Evolutionary conservation across 2,113 vertebrate genomes (phyloP).

Genomic region (Bos taurus): DNA sequence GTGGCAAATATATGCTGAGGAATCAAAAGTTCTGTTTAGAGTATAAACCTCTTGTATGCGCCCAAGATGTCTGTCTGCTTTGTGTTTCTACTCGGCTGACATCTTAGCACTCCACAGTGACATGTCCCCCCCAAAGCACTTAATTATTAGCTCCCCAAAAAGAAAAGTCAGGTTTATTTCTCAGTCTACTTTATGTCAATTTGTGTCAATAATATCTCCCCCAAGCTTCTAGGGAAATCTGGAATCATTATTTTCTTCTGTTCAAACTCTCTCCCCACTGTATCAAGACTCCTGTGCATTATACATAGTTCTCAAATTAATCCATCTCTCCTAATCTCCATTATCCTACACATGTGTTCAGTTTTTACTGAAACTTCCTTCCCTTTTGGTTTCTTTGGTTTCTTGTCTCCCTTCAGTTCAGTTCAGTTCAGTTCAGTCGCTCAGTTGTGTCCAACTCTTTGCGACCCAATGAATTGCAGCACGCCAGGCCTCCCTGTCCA

Average conservation of each 20-base stretch:
- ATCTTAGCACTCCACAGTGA: not conserved
- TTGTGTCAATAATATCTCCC: not conserved
- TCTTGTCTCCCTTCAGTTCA: not conserved
- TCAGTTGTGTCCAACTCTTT: too few species aligned
- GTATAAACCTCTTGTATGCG: fast-evolving
- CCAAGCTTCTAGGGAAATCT: not conserved
- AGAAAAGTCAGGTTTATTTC: not conserved
- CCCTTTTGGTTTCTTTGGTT: not conserved
- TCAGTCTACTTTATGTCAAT: not conserved
- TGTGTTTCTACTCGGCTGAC: not conserved
- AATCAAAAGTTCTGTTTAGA: not conserved
- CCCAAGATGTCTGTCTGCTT: not conserved
- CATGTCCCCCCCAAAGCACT: not conserved
- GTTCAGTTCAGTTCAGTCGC: too few species aligned
- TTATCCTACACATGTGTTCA: not conserved
- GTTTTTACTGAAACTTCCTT: not conserved
- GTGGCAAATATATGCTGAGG: not conserved
- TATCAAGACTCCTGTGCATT: not conserved
- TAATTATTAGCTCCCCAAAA: not conserved
- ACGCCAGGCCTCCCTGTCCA: too few species aligned
- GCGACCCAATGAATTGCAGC: too few species aligned
- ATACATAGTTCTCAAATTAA: not conserved
- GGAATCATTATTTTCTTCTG: not conserved
- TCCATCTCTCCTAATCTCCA: not conserved
- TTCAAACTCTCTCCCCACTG: not conserved